These are phyloP conservation scores for Allenopithecus nigroviridis DNA, from an alignment of 2,797 vertebrate species.

Conservation along the genomic window DNA sequence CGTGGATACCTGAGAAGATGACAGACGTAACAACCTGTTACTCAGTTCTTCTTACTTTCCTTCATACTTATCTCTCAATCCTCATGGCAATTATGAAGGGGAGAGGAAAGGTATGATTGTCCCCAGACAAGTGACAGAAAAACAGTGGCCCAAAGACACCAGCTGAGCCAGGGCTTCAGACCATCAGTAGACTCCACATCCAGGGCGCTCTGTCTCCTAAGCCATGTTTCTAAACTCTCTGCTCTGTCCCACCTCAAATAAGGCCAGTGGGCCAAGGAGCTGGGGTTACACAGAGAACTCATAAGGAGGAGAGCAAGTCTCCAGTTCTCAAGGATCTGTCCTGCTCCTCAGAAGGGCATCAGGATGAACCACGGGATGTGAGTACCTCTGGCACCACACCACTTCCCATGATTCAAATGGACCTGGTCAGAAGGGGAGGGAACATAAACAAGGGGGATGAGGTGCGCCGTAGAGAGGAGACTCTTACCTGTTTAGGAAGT, in stretches of 20 bases:
- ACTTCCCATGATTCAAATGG: not conserved
- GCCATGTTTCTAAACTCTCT: not conserved
- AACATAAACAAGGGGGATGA: not conserved
- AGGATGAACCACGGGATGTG: not conserved
- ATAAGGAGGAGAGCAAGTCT: not conserved
- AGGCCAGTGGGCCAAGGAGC: not conserved
- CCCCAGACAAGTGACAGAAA: not conserved
- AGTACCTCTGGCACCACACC: not conserved
- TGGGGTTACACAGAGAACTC: not conserved
- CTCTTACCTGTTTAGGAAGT: constrained; percentile 71
- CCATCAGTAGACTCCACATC: not conserved
- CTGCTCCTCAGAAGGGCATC: not conserved
- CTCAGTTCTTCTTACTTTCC: not conserved
- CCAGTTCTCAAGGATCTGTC: not conserved
- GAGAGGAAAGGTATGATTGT: not conserved
- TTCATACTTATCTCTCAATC: not conserved
- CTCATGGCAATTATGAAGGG: not conserved
- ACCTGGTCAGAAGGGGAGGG: not conserved
- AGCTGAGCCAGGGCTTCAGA: not conserved
- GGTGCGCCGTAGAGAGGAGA: not conserved
- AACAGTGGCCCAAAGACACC: not conserved
- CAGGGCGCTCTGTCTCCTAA: not conserved
- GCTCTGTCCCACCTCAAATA: not conserved
- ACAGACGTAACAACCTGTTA: not conserved
- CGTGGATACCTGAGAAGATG: constrained; percentile 63